Percentiles rank a stretch among this genome's conserved stretches.
Conservation (phyloP, 64 coral and sea anemone genomes). For the Stylophora pistillata region DNA sequence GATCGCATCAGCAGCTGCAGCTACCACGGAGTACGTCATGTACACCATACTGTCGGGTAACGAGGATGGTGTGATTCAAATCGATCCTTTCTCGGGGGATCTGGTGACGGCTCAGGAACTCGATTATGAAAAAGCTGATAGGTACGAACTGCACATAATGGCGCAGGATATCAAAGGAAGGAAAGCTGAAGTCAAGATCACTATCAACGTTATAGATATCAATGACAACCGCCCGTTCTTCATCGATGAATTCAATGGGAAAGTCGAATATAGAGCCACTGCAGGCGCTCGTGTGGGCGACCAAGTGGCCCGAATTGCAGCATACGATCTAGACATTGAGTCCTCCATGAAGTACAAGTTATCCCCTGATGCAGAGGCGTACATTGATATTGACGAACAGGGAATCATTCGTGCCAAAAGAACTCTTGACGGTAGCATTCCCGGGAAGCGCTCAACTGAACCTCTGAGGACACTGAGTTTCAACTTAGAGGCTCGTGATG, state of each 20-base stretch:
- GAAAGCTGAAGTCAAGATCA: conserved; percentile 15
- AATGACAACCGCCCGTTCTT: conserved; percentile 55
- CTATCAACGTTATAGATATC: conserved; percentile 45
- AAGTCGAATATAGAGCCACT: conserved; percentile 8
- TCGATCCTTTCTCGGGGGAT: conserved; percentile 59
- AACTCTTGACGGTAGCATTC: conserved; percentile 31
- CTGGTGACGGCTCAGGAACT: conserved; percentile 29
- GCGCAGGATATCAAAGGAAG: conserved; percentile 38
- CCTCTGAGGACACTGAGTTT: conserved; percentile 54
- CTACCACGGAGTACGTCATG: conserved; percentile 33
- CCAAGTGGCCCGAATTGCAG: conserved; percentile 66
- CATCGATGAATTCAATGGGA: conserved; percentile 2
- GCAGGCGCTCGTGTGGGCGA: conserved; percentile 40
- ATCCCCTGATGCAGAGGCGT: conserved; percentile 62
- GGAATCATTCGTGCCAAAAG: conserved; percentile 60
- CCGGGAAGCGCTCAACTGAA: conserved; percentile 18
- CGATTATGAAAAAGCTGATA: conserved; percentile 25
- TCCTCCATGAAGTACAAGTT: conserved; percentile 63
- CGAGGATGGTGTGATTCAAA: conserved; percentile 39
- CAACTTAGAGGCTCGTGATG: conserved; percentile 53
- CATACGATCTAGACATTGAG: conserved; percentile 66
- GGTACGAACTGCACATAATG: conserved; percentile 9
- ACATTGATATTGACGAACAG: conserved; percentile 68
- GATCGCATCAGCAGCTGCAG: conserved; percentile 20
- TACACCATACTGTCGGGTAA: conserved; percentile 53